These are phyloP conservation scores for Steinernema khuongi DNA, from an alignment of 1,140 invertebrate genomes.

Conservation along the genomic window DNA sequence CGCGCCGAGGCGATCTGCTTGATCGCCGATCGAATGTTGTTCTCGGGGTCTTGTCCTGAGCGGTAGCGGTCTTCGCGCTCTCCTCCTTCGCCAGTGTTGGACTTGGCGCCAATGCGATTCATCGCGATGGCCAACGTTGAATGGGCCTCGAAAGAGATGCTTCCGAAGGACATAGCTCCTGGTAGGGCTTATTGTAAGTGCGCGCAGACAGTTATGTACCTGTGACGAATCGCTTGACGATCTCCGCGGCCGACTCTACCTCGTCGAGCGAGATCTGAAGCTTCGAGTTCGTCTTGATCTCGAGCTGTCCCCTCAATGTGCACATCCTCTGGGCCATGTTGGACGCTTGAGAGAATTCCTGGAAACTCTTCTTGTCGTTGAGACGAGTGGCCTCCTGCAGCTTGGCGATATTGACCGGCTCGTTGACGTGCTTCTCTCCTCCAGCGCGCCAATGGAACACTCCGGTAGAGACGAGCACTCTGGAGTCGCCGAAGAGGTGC, in stretches of 20 bases:
- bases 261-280: slow-evolving; percentile 72
- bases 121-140: slow-evolving; percentile 88
- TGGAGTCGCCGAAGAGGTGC: slow-evolving; percentile 64
- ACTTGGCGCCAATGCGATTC: slow-evolving; percentile 90
- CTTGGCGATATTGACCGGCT: slow-evolving; percentile 84
- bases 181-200: slow-evolving; percentile 29
- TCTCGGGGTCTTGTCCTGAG: slow-evolving; percentile 69
- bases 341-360: slow-evolving; percentile 78
- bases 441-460: slow-evolving; percentile 90
- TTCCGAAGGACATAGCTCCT: slow-evolving; percentile 85
- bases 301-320: slow-evolving; percentile 83
- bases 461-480: slow-evolving; percentile 82
- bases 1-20: slow-evolving; percentile 86
- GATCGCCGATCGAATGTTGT: slow-evolving; percentile 68
- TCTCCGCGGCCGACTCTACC: slow-evolving; percentile 82
- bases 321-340: slow-evolving; percentile 79
- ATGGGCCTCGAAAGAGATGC: slow-evolving; percentile 86
- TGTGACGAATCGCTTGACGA: slow-evolving; percentile 78
- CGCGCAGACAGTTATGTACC: slow-evolving; percentile 31
- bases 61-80: slow-evolving; percentile 77
- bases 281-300: slow-evolving; percentile 70
- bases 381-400: slow-evolving; percentile 71
- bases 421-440: slow-evolving; percentile 95
- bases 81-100: slow-evolving; percentile 90
- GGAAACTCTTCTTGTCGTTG: slow-evolving; percentile 77